Evolutionary conservation across 2,113 vertebrate species (phyloP).

Genomic region (Triplophysa siluroides): DNA sequence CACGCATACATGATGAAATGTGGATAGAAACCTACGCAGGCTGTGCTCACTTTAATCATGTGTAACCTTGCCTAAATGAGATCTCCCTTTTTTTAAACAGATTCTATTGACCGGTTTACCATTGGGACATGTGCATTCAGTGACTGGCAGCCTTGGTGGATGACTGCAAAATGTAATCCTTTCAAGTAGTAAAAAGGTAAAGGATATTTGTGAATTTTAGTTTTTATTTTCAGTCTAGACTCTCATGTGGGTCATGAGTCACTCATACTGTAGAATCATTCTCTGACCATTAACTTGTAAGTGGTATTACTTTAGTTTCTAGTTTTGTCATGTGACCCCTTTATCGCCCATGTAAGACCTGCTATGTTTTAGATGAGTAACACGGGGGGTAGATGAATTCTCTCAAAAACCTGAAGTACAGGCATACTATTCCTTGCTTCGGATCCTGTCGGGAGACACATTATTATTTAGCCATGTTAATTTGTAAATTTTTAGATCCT

Average conservation of each 20-base stretch:
- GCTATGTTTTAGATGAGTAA: constrained; percentile 78
- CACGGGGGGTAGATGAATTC: constrained; percentile 76
- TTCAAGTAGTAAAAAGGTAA: too few relatives aligned
- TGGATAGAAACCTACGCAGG: background rate
- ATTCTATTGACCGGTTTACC: too few relatives aligned
- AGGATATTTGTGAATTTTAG: background rate
- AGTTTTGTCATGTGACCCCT: background rate
- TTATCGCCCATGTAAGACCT: constrained; percentile 69
- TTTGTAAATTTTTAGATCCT: background rate
- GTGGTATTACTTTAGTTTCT: background rate
- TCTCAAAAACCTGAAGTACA: constrained; percentile 76
- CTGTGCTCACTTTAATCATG: background rate
- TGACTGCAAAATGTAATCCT: too few relatives aligned
- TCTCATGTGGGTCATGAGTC: background rate
- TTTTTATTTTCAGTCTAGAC: background rate
- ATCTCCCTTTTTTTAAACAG: too few relatives aligned
- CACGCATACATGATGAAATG: constrained; percentile 33
- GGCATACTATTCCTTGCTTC: constrained; percentile 59
- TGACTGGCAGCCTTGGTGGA: too few relatives aligned
- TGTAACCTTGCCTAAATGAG: too few relatives aligned
- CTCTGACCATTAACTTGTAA: constrained; percentile 4
- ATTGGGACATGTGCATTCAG: too few relatives aligned
- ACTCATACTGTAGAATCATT: background rate
- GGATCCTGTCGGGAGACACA: constrained; percentile 75
- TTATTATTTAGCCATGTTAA: background rate